Conservation (phyloP, 2,113 vertebrate genomes). For the Oreochromis spilurus region DNA sequence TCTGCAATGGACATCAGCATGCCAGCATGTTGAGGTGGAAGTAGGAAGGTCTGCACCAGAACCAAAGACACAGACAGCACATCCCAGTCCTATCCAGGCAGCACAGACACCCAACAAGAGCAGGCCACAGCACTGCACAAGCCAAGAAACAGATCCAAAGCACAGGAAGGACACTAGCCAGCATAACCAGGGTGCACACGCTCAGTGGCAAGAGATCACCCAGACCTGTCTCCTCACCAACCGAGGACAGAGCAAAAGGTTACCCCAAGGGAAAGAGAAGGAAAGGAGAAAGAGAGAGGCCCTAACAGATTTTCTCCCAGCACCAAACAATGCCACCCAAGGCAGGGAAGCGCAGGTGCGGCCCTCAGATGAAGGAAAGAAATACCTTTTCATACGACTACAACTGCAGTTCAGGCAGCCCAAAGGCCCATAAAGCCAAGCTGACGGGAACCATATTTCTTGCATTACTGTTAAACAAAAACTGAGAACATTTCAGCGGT, state of each 20-base stretch:
- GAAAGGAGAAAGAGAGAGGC: neutral
- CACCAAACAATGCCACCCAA: neutral
- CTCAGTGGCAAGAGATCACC: neutral
- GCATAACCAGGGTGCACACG: fast-evolving
- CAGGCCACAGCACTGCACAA: neutral
- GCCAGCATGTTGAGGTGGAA: neutral
- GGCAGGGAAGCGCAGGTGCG: fast-evolving
- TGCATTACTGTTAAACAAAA: neutral
- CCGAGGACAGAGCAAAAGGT: neutral
- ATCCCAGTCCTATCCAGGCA: neutral
- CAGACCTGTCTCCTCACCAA: fast-evolving
- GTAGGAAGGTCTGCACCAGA: neutral
- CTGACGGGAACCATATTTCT: fast-evolving
- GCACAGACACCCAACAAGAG: neutral
- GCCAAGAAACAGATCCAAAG: neutral
- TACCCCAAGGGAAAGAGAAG: neutral
- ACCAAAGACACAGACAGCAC: neutral
- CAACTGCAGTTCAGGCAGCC: neutral
- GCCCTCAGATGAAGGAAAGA: neutral
- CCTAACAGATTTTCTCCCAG: neutral
- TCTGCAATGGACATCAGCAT: too few relatives aligned
- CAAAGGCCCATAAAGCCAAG: neutral
- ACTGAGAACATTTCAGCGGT: neutral
- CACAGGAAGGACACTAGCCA: neutral
- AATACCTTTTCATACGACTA: neutral